These are phyloP conservation scores for Gorilla gorilla DNA, from an alignment of 2,113 vertebrate species.

Conservation along the genomic window DNA sequence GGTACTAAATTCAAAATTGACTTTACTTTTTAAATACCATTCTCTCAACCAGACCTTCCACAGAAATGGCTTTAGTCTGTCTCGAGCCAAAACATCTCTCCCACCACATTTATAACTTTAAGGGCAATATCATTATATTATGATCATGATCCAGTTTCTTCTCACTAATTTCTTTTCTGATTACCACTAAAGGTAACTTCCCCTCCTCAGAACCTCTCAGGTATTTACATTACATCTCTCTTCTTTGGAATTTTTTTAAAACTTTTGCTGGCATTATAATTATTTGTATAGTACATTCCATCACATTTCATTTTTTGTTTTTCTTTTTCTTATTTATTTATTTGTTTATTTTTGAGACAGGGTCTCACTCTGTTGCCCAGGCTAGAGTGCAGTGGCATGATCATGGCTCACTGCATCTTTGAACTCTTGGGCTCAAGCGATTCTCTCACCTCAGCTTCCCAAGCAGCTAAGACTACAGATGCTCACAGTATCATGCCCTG, in stretches of 20 bases:
- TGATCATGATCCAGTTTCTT: not conserved
- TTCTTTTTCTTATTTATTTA: too few relatives aligned
- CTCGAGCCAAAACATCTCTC: not conserved
- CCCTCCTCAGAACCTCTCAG: not conserved
- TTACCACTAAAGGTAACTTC: not conserved
- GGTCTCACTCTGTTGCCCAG: too few relatives aligned
- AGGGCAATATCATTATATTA: not conserved
- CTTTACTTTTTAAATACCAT: not conserved
- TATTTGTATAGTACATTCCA: not conserved
- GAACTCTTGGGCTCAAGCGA: too few relatives aligned
- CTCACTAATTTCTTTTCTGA: not conserved
- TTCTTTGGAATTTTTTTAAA: not conserved
- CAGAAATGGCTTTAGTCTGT: not conserved
- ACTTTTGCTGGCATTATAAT: constrained; percentile 17
- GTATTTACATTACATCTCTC: not conserved
- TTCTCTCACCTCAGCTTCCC: too few relatives aligned
- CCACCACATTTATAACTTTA: not conserved
- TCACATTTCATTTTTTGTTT: not conserved
- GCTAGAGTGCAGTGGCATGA: too few relatives aligned
- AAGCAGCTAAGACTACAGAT: too few relatives aligned
- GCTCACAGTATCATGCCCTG: too few relatives aligned
- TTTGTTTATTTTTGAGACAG: too few relatives aligned
- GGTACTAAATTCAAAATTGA: not conserved
- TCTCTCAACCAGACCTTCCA: not conserved
- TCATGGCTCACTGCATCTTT: too few relatives aligned